A percentile compares a stretch with the other conserved stretches of the same genome.
Conservation (phyloP, 2,113 vertebrate species). For the Papio anubis region DNA sequence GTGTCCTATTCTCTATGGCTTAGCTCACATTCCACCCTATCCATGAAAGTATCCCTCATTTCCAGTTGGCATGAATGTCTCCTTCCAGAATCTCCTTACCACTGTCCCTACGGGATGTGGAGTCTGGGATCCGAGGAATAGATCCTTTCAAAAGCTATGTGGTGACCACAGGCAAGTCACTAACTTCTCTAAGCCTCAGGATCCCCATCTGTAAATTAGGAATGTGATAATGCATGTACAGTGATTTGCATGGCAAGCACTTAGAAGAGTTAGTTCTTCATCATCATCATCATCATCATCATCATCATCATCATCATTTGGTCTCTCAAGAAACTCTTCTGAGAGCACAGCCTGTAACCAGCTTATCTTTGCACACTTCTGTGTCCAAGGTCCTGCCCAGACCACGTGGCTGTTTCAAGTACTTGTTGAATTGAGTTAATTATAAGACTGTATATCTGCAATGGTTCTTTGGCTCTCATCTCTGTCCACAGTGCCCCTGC, state of each 20-base stretch:
- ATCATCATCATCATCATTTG: background rate
- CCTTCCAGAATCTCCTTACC: background rate
- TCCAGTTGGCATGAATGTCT: background rate
- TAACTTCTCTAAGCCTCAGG: background rate
- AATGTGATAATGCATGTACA: background rate
- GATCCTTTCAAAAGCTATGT: background rate
- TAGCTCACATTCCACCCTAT: background rate
- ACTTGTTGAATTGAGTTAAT: background rate
- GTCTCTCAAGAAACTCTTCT: background rate
- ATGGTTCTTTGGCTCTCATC: background rate
- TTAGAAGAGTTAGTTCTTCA: background rate
- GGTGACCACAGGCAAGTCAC: background rate
- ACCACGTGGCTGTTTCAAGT: background rate
- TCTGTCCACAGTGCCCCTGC: background rate
- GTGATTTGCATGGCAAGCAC: background rate
- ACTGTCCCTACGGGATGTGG: rapidly evolving
- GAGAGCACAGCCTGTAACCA: background rate
- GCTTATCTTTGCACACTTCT: background rate
- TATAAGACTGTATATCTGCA: background rate
- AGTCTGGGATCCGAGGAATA: background rate
- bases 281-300: background rate
- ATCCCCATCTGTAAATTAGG: background rate
- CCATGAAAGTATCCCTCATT: background rate
- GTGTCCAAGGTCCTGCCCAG: background rate
- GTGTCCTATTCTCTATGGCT: rapidly evolving